Base-by-base conservation (phyloP, 1,140 invertebrate species). In the Brachionus angularis region DNA sequence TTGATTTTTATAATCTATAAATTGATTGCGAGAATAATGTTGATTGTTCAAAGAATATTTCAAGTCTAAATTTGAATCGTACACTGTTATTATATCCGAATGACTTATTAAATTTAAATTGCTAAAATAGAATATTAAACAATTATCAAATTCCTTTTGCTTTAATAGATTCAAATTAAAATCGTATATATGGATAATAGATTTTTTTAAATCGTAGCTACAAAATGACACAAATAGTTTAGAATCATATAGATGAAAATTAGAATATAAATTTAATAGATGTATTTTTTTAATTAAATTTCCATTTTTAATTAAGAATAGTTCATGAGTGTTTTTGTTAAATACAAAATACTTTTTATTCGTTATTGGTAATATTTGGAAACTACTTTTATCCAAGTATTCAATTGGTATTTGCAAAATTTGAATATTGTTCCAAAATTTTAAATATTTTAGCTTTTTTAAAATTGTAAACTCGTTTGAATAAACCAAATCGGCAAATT, bases 151-250 rank as follows among this genome's bases (percentile, higher is more conserved):
- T 25, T 39, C 12, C 39, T 39, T 58, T 39, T 36, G 8, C 27
- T 58, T 58, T 0, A 58, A 7, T 23, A 58, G 33, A 58, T 58
- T 58, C 10, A 58, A 58, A n/a, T 39, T 58, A 12, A 58, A 58
- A n/a, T 58, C 53, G 14, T 39, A 58, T 23, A 58, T 21, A 39
- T 58, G 34, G 0, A 58, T 12, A 34, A 23, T 23, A 12, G 33
- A 23, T 39, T 58, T 29, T 8, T 58, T 34, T 39, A 58, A 58
- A 42, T 58, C 39, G 16, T 18, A 25, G 39, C 21, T 58, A 14
- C 53, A 58, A 34, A 36, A 23, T 12, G 39, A 31, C 10, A 10
- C 18, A 39, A 58, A 58, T 10, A 58, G 36, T 36, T 58, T 58
- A 1, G 53, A 58, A 21, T 58, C 27, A 12, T 58, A 58, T 8